These are phyloP conservation scores for Cavia porcellus DNA, from an alignment of 2,113 vertebrate species.

Conservation along the genomic window DNA sequence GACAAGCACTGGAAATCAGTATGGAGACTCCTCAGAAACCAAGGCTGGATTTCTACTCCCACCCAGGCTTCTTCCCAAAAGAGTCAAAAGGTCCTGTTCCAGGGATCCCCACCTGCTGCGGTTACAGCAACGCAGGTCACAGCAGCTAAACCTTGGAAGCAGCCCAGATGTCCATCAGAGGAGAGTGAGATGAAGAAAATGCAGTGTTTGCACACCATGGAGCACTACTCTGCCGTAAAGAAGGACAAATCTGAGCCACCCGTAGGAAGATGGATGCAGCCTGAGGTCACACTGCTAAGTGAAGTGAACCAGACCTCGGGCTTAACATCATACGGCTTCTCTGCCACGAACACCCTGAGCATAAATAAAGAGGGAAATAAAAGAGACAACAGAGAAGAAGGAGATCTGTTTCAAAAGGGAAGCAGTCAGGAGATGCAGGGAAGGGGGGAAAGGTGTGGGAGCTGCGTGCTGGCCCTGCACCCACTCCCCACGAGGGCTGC, in stretches of 20 bases:
- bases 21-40: neutral
- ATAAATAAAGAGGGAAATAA: neutral
- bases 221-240: neutral
- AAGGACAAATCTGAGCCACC: neutral
- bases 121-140: too few species aligned
- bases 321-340: neutral
- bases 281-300: neutral
- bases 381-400: neutral
- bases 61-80: neutral
- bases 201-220: rapidly evolving
- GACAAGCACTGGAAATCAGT: neutral
- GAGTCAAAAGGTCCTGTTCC: neutral
- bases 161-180: rapidly evolving
- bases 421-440: neutral
- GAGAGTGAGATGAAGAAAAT: neutral
- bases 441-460: too few species aligned
- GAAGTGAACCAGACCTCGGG: neutral
- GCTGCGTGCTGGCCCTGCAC: neutral
- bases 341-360: neutral
- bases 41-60: neutral
- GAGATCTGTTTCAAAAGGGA: neutral
- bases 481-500: neutral
- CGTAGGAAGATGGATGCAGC: neutral
- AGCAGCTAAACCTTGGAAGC: neutral
- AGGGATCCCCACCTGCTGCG: neutral